Percentiles rank a stretch among this genome's conserved stretches.
Evolutionary conservation across 2,113 vertebrate genomes (phyloP).

Genomic region (Struthio camelus): DNA sequence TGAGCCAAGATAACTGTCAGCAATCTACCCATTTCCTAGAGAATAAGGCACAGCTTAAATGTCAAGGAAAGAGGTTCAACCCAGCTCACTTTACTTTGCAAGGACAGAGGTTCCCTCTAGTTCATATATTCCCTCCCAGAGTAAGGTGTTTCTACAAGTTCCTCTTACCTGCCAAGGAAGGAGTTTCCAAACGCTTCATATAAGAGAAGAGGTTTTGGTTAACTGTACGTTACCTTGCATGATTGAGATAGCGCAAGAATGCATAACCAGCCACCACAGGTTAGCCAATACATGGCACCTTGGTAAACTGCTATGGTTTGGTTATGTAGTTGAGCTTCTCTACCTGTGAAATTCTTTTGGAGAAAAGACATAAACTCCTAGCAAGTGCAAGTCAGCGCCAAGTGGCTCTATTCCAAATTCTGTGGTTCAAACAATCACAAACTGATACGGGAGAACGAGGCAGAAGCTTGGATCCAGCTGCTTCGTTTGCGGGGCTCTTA

Average conservation of each 20-base stretch:
- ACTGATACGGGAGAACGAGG: background rate
- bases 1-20: background rate
- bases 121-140: background rate
- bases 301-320: background rate
- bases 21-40: background rate
- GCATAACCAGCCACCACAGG: fast-evolving
- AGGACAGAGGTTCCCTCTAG: background rate
- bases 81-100: background rate
- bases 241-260: background rate
- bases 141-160: background rate
- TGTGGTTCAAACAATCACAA: background rate
- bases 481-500: background rate
- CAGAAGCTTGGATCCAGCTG: background rate
- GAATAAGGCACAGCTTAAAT: background rate
- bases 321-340: background rate
- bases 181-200: background rate
- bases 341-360: background rate
- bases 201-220: background rate
- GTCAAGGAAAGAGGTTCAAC: background rate
- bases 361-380: fast-evolving
- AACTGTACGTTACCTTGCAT: background rate
- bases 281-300: background rate
- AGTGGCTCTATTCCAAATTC: background rate
- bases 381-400: background rate
- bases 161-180: background rate